Conservation (phyloP, 2,888 invertebrate genomes). For the Drosophila kuntzei region DNA sequence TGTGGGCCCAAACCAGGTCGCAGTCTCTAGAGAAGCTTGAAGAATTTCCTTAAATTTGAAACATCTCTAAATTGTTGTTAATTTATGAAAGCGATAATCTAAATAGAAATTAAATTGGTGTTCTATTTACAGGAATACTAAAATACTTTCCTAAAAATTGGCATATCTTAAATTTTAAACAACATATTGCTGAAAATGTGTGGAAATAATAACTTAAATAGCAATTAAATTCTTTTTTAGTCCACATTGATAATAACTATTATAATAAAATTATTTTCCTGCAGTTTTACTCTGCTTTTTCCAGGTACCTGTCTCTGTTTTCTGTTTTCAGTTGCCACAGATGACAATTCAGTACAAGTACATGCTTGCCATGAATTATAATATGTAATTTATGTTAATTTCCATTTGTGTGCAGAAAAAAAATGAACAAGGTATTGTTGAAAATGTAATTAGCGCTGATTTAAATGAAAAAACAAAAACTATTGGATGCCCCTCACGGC, state of each 20-base stretch:
- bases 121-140: background rate
- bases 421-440: slow-evolving; percentile 17
- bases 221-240: background rate
- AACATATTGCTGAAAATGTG: background rate
- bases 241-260: slow-evolving; percentile 1
- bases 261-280: slow-evolving; percentile 9
- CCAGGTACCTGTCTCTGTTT: slow-evolving; percentile 30
- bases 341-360: slow-evolving; percentile 54
- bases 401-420: slow-evolving; percentile 26
- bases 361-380: slow-evolving; percentile 53
- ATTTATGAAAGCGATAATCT: slow-evolving; percentile 8
- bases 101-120: background rate
- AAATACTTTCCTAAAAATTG: too few relatives aligned
- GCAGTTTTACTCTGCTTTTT: slow-evolving; percentile 8
- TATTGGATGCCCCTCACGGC: background rate
- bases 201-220: slow-evolving; percentile 1
- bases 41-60: slow-evolving; percentile 3
- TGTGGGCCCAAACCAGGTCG: slow-evolving; percentile 35
- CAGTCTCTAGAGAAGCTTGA: slow-evolving; percentile 8
- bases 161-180: background rate
- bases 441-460: slow-evolving; percentile 64
- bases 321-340: slow-evolving; percentile 38
- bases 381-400: slow-evolving; percentile 60
- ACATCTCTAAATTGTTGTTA: background rate
- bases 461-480: slow-evolving; percentile 34